Evolutionary conservation across 2,797 vertebrate genomes (phyloP).

Genomic region (Sebastes trivittatus): DNA sequence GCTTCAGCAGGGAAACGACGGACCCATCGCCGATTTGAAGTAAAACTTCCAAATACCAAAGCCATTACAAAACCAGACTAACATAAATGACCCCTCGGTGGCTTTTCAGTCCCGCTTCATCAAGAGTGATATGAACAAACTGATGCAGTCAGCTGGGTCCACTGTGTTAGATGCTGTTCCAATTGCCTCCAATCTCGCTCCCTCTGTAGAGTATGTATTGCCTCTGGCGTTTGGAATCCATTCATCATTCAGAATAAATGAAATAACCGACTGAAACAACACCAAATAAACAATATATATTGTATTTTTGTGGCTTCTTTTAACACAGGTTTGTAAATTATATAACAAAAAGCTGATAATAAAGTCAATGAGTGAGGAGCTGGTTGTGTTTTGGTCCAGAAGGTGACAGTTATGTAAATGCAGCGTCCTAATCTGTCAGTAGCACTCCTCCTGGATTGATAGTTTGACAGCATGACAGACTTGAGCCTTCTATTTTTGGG

Average conservation of each 20-base stretch:
- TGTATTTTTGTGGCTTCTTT: not conserved
- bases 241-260: slow-evolving; percentile 51
- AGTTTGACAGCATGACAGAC: slow-evolving; percentile 70
- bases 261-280: slow-evolving; percentile 22
- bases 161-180: slow-evolving; percentile 50
- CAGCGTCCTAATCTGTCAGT: slow-evolving; percentile 67
- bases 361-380: slow-evolving; percentile 8
- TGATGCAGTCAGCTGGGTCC: slow-evolving; percentile 54
- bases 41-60: slow-evolving; percentile 11
- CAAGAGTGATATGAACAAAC: slow-evolving; percentile 58
- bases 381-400: slow-evolving; percentile 31
- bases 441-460: slow-evolving; percentile 56
- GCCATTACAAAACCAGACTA: slow-evolving; percentile 29
- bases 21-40: slow-evolving; percentile 4
- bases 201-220: slow-evolving; percentile 56
- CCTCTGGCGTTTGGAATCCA: slow-evolving; percentile 56
- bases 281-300: not conserved
- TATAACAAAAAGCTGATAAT: not conserved
- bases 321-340: not conserved
- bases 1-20: not conserved
- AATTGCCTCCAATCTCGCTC: slow-evolving; percentile 49
- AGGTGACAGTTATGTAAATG: slow-evolving; percentile 70
- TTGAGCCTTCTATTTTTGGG: slow-evolving; percentile 65
- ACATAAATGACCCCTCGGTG: slow-evolving; percentile 50
- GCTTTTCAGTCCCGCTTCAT: slow-evolving; percentile 56